Evolutionary conservation across 2,888 invertebrate species (phyloP).

Genomic region (Dione juno): DNA sequence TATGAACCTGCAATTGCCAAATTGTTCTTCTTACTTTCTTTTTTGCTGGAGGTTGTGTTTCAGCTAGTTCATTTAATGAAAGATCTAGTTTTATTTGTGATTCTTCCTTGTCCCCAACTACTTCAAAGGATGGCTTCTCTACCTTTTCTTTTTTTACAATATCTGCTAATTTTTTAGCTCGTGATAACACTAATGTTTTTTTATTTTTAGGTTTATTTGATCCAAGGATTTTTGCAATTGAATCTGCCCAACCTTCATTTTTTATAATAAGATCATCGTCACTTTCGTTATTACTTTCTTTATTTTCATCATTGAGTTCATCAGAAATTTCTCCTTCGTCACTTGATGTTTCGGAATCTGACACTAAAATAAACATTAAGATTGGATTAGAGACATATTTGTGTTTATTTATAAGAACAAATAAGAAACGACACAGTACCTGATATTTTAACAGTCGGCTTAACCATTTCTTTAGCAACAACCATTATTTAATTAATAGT

Average conservation of each 20-base stretch:
- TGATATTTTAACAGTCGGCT: conserved; percentile 60
- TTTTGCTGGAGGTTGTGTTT: conserved; percentile 65
- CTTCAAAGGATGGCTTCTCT: conserved; percentile 85
- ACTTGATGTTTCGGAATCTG: conserved; percentile 64
- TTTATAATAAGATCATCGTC: conserved; percentile 59
- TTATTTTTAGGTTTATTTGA: conserved; percentile 89
- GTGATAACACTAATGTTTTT: conserved; percentile 89
- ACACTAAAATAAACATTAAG: conserved; percentile 52
- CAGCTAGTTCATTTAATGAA: conserved; percentile 45
- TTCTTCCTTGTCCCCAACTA: conserved; percentile 83
- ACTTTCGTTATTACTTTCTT: conserved; percentile 45
- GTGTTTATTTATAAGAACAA: not conserved
- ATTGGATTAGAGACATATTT: no score
- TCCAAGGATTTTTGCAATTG: conserved; percentile 90
- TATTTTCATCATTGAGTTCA: conserved; percentile 45
- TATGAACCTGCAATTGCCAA: no score
- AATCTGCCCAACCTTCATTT: conserved; percentile 92
- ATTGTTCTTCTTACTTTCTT: conserved; percentile 58
- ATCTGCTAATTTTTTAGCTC: conserved; percentile 89
- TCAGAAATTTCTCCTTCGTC: conserved; percentile 58
- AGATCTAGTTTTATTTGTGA: conserved; percentile 58
- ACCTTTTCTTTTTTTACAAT: conserved; percentile 73
- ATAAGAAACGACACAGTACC: conserved; percentile 33
- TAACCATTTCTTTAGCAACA: conserved; percentile 61
- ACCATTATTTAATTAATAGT: conserved; percentile 59